Conservation (phyloP, 1,140 invertebrate species). For the Polypedilum pembai region DNA sequence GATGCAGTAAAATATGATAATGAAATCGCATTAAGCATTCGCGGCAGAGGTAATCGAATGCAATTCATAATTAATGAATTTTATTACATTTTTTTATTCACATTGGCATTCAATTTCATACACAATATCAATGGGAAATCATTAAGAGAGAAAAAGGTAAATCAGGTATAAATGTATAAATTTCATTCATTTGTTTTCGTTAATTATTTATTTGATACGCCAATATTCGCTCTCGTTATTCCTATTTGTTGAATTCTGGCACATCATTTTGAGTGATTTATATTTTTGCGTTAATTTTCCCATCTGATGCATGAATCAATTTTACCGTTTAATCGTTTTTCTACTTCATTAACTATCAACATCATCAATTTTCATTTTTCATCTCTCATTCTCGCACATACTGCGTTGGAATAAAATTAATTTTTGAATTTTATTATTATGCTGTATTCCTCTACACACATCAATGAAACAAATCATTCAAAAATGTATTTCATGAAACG, state of each 20-base stretch:
- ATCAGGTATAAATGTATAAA: slow-evolving; percentile 15
- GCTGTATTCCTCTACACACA: background rate
- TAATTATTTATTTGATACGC: background rate
- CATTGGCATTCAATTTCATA: background rate
- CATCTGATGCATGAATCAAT: background rate
- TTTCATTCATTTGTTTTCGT: slow-evolving; percentile 18
- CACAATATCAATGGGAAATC: background rate
- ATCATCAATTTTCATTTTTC: slow-evolving; percentile 13
- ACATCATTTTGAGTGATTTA: slow-evolving; percentile 8
- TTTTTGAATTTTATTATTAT: background rate
- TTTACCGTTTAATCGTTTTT: slow-evolving; percentile 9
- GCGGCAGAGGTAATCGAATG: slow-evolving; percentile 1
- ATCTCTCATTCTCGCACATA: background rate
- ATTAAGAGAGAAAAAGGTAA: background rate
- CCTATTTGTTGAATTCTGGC: too few species aligned
- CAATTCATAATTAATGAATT: slow-evolving; percentile 19
- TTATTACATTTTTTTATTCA: background rate
- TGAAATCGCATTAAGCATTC: background rate
- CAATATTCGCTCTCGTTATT: background rate
- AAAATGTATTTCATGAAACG: background rate
- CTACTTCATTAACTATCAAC: slow-evolving; percentile 5
- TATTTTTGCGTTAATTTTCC: background rate
- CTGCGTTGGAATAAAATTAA: background rate
- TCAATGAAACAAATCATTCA: background rate
- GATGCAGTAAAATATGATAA: background rate